Conservation (phyloP, 2,113 vertebrate species). For the Mionectes macconnelli region DNA sequence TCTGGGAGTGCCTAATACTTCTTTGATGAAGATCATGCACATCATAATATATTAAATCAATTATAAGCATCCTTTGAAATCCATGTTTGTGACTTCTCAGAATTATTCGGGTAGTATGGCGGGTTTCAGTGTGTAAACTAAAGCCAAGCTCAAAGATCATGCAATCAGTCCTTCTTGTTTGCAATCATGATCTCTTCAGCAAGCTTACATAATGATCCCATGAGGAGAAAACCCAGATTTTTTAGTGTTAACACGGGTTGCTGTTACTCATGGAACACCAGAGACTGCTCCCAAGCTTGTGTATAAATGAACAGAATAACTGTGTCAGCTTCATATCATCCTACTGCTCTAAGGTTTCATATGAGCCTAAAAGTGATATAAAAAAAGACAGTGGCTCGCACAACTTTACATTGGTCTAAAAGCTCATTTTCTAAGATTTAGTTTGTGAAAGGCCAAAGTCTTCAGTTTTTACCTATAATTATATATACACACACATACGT, state of each 20-base stretch:
- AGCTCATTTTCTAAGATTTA: background rate
- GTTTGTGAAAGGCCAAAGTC: background rate
- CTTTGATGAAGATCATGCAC: conserved; percentile 19
- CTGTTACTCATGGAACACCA: background rate
- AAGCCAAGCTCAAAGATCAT: background rate
- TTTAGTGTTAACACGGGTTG: background rate
- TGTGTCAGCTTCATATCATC: background rate
- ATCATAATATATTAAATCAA: background rate
- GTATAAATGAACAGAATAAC: background rate
- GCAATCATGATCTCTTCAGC: background rate
- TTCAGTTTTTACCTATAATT: background rate
- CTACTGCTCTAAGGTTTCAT: background rate
- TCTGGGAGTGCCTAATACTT: conserved; percentile 8
- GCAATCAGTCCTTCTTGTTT: background rate
- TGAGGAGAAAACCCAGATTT: background rate
- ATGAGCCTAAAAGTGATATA: background rate
- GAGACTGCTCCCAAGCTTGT: background rate
- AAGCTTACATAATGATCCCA: background rate
- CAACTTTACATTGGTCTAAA: background rate
- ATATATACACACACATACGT: background rate
- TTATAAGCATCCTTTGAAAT: background rate
- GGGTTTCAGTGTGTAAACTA: background rate
- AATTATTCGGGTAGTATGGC: background rate
- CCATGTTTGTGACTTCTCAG: background rate
- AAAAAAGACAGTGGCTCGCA: background rate